These are phyloP conservation scores for Rotaria macrura DNA, from an alignment of 2,888 invertebrate genomes.

Conservation along the genomic window DNA sequence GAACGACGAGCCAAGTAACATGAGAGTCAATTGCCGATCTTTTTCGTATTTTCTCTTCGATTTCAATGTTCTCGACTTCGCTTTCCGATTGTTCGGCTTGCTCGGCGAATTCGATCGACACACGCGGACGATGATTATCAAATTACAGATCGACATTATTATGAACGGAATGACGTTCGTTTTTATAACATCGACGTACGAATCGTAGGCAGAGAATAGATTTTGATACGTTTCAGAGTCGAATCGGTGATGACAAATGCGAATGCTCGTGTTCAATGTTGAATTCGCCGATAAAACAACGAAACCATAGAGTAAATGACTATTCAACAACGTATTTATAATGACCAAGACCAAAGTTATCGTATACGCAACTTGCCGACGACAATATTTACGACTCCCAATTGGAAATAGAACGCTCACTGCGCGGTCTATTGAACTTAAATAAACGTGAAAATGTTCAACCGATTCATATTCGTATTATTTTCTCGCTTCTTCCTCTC, in stretches of 20 bases:
- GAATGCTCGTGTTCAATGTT: neutral
- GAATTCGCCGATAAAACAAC: neutral
- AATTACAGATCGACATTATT: conserved; percentile 6
- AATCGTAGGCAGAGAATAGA: neutral
- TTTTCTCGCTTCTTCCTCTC: too few species aligned
- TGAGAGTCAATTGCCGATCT: conserved; percentile 15
- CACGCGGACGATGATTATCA: neutral
- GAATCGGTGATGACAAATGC: neutral
- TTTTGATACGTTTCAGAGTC: neutral
- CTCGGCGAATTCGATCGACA: neutral
- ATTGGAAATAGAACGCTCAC: neutral
- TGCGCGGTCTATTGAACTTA: conserved; percentile 4
- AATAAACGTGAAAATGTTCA: too few species aligned
- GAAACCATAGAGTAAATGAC: neutral
- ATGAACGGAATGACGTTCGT: neutral
- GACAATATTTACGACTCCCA: neutral
- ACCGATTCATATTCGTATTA: too few species aligned
- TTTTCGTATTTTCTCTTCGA: conserved; percentile 9
- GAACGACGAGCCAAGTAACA: neutral
- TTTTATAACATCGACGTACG: conserved; percentile 5
- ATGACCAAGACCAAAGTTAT: neutral
- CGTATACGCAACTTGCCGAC: neutral
- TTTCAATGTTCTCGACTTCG: neutral
- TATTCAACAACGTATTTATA: neutral
- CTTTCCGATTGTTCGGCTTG: neutral